Base-by-base conservation (phyloP, 2,888 invertebrate species). In the Teleiodes luculella region DNA sequence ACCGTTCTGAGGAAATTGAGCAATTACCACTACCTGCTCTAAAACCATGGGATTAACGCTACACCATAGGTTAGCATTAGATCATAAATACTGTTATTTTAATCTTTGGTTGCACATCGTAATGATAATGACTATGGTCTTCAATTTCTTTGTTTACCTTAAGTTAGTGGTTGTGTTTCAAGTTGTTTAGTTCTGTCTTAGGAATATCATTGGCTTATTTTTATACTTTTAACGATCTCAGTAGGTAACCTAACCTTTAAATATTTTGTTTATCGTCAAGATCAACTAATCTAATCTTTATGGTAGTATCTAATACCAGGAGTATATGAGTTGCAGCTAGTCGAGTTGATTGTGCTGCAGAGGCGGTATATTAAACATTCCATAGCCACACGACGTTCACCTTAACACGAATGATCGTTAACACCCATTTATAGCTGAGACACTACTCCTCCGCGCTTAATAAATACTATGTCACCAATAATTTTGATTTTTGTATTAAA, bases 291-390 rank as follows among this genome's bases (percentile, higher is more conserved):
- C n/a, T 24, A 20, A 10, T 41, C 8, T 41, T 13, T 41, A 2
- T 16, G 20, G 10, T 20, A 20, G 41, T 20, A 20, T 8, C 20
- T 18, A 4, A 28, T 36, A 24, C 45, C 16, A 31, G 37, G n/a
- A 24, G 37, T 28, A 50, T 30, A 30, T 41, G 11, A 30, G 18
- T 46, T 50, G 54, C 49, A 52, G 43, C 62, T 57, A 37, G 54
- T 43, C 37, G 46, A 57, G 61, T 60, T 60, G 61, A 61, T 57
- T 60, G 33, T n/a, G 52, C 55, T 59, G 78, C 76, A 74, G 74
- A 78, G 80, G 80, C 78, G 80, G 76, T 60, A 66, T 61, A 67
- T 66, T 67, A 71, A 68, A 70, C 70, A 74, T 74, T 70, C 67
- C 64, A 63, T 70, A 61, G 61, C 63, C 60, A 65, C 63, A 66